Base-by-base conservation (phyloP, 2,888 invertebrate genomes). In the Heliconius ismenius region DNA sequence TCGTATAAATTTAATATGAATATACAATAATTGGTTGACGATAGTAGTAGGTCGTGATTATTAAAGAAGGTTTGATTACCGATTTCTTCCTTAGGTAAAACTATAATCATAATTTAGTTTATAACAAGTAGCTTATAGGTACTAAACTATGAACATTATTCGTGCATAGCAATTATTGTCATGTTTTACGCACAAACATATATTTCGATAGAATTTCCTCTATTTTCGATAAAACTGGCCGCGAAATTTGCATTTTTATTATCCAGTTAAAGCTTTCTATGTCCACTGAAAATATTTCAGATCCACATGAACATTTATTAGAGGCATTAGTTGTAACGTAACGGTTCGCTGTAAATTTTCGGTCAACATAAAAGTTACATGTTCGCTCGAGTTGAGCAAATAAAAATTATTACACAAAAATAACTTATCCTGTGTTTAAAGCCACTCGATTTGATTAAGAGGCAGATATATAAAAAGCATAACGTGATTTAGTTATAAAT, bases 341-440 rank as follows among this genome's bases (percentile, higher is more conserved):
- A 70, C 70, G 70, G 70, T 70, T 70, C 15, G 70, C 70, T 70
- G 70, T 70, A 70, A 70, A 70, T 70, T 70, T 70, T 70, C 58
- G 70, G 54, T 32, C 58, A 70, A 36, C 70, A 70, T 70, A 58
- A 70, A 70, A 70, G 70, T 70, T 70, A 70, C 70, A 58, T 70
- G 32, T 32, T 32, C 70, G 70, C 58, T 36, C 58, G 58, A 15
- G 58, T 36, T 70, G 32, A 70, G 58, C 70, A 70, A 70, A 58
- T 58, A 70, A 70, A 58, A 70, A 70, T 58, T 32, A 70, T 70
- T 70, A 58, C 58, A 36, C 58, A 36, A 70, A 70, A 58, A 70
- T 70, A 58, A 70, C 58, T 70, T 58, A 58, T 70, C 58, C 36
- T 58, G 36, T 32, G 24, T 70, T 58, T 24, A 70, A 24, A 15